Conservation (phyloP, 2,888 invertebrate species). For the Auanema sp. region DNA sequence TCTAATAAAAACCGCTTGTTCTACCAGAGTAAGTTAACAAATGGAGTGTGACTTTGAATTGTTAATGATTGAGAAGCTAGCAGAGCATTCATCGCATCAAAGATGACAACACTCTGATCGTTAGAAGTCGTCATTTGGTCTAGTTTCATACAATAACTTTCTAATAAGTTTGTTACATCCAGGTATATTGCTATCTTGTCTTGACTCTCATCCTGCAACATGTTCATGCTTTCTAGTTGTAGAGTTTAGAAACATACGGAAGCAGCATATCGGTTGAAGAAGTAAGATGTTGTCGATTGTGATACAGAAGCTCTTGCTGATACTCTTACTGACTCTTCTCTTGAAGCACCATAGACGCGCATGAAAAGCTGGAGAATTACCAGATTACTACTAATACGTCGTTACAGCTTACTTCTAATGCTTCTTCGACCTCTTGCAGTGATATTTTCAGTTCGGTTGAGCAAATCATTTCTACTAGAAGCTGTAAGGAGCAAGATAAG, state of each 20-base stretch:
- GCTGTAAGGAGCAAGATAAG: slow-evolving; percentile 23
- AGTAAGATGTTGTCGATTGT: slow-evolving; percentile 55
- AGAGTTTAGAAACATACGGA: slow-evolving; percentile 5
- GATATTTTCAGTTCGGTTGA: slow-evolving; percentile 47
- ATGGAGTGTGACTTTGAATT: slow-evolving; percentile 42
- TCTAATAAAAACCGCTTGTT: neutral
- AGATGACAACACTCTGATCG: slow-evolving; percentile 36
- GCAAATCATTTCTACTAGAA: slow-evolving; percentile 58
- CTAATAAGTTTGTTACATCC: slow-evolving; percentile 53
- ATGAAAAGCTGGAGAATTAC: slow-evolving; percentile 39
- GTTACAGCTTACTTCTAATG: slow-evolving; percentile 43
- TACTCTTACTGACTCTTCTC: slow-evolving; percentile 49
- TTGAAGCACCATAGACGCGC: slow-evolving; percentile 40
- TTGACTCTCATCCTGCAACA: slow-evolving; percentile 41
- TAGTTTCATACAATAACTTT: slow-evolving; percentile 42
- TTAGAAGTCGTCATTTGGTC: slow-evolving; percentile 41
- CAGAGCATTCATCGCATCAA: slow-evolving; percentile 51
- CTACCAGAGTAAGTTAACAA: slow-evolving; percentile 54
- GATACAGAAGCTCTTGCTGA: slow-evolving; percentile 59
- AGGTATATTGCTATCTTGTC: slow-evolving; percentile 57
- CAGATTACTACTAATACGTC: neutral
- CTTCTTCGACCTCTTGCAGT: slow-evolving; percentile 47
- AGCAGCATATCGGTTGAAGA: slow-evolving; percentile 48
- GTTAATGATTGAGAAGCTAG: slow-evolving; percentile 47
- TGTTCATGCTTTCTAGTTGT: neutral